Percentiles rank a stretch among this genome's conserved stretches.
Evolutionary conservation across 92 coral and sea anemone species (phyloP).

Genomic region (Paramuricea clavata): DNA sequence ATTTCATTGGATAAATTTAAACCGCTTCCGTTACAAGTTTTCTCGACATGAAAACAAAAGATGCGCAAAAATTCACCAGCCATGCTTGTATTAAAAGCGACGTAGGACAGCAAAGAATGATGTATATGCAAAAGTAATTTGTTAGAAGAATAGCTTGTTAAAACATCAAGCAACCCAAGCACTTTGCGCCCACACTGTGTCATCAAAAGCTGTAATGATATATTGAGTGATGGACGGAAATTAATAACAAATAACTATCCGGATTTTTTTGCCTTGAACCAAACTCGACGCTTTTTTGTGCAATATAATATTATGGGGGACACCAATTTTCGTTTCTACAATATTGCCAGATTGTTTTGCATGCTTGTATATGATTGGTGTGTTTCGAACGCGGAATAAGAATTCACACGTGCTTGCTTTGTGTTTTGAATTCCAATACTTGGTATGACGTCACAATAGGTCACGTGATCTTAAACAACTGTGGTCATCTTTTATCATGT

Average conservation of each 20-base stretch:
- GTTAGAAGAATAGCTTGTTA: constrained; percentile 14
- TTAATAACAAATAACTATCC: constrained; percentile 52
- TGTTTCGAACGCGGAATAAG: constrained; percentile 4
- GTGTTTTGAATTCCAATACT: constrained; percentile 60
- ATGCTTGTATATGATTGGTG: constrained; percentile 22
- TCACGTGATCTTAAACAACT: constrained; percentile 60
- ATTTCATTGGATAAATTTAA: constrained; percentile 23
- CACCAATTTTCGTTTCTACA: neutral
- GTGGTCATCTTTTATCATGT: constrained; percentile 56
- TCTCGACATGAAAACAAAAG: neutral
- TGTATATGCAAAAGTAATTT: neutral
- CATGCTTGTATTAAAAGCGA: neutral
- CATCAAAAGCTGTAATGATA: constrained; percentile 44
- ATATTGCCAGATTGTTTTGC: constrained; percentile 38
- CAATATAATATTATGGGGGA: neutral
- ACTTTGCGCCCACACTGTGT: constrained; percentile 41
- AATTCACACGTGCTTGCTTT: constrained; percentile 49
- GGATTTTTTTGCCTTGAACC: neutral
- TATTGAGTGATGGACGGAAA: constrained; percentile 46
- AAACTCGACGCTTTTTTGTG: neutral
- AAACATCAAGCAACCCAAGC: constrained; percentile 29
- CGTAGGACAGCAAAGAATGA: neutral
- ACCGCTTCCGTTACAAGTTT: constrained; percentile 26
- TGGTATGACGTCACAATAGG: constrained; percentile 48
- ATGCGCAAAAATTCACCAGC: neutral